Evolutionary conservation across 1,140 invertebrate genomes (phyloP).

Genomic region (Anagrus nilaparvatae): DNA sequence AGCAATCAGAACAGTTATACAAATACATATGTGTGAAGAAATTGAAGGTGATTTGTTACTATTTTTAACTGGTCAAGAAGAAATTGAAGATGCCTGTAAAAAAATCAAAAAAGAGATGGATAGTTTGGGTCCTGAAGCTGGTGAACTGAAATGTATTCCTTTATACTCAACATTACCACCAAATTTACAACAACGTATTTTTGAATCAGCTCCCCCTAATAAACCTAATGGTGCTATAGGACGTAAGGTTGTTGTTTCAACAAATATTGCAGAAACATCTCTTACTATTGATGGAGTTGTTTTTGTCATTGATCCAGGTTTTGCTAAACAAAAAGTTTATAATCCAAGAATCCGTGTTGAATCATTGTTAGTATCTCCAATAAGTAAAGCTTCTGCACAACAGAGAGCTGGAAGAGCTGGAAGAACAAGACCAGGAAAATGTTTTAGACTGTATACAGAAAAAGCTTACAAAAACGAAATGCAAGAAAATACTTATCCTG

Average conservation of each 20-base stretch:
- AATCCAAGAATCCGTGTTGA: slow-evolving; percentile 96
- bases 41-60: slow-evolving; percentile 86
- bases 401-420: slow-evolving; percentile 96
- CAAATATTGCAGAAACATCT: slow-evolving; percentile 99
- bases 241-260: slow-evolving; percentile 93
- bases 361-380: slow-evolving; percentile 93
- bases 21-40: slow-evolving; percentile 99
- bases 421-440: slow-evolving; percentile 93
- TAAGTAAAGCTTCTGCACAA: slow-evolving; percentile 99
- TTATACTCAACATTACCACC: slow-evolving; percentile 97
- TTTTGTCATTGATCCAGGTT: slow-evolving; percentile 99
- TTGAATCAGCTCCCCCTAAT: slow-evolving; percentile 88
- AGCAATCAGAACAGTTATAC: slow-evolving; percentile 95
- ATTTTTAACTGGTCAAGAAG: slow-evolving; percentile 90
- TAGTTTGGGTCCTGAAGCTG: slow-evolving; percentile 91
- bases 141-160: slow-evolving; percentile 97
- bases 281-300: slow-evolving; percentile 99
- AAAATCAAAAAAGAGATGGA: slow-evolving; percentile 94
- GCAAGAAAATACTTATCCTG: slow-evolving; percentile 99
- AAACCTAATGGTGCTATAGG: slow-evolving; percentile 92
- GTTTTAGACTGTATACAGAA: slow-evolving; percentile 97
- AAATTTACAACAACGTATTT: slow-evolving; percentile 94
- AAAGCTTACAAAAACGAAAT: slow-evolving; percentile 98
- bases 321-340: slow-evolving; percentile 98
- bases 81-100: slow-evolving; percentile 99